Base-by-base conservation (phyloP, 2,888 invertebrate species). In the Cremastobaeus sp. region DNA sequence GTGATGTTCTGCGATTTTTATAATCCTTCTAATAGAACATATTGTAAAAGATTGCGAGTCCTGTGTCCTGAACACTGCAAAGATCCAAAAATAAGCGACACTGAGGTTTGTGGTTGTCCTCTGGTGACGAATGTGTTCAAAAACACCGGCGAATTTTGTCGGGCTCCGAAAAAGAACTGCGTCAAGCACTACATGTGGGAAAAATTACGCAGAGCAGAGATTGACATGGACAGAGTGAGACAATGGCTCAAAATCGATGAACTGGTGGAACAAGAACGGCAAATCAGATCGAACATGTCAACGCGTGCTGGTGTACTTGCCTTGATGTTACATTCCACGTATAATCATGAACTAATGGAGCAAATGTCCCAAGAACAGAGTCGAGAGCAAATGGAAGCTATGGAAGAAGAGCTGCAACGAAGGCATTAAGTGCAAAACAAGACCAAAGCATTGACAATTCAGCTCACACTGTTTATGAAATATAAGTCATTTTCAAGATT, bases 1-100 rank as follows among this genome's bases (percentile, higher is more conserved):
- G 96, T 96, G 80, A 96, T 99, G 94, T 99, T 99, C 88, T 99
- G 99, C 86, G 99, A 99, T 84, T 96, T 94, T 86, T 98, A 94
- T 89, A 98, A 98, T 88, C 92, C 94, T 0, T 89, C 91, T 2
- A 96, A 94, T 82, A 92, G 92, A 50, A 98, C 98, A 0, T 99
- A 99, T 84, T 99, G 99, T 88, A 99, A 99, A 88, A 89, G 99
- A 55, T 89, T 99, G 64, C 91, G 97, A 78, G 97, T 99, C 0
- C 91, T 99, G 77, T 99, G 99, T 84, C 98, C 99, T 0, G 99
- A 99, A 84, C 99, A 99, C 88, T 96, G 95, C 82, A 98, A 98
- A 87, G 96, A 97, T 81, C 93, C 96, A 0, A 96, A 96, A 89
- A 92, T 96, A n/a, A 91, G 90, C 37, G 95, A 95, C 78, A 90